phyloP scores from a whole-genome alignment of 2,113 vertebrate species.

The Xenopus borealis region DNA sequence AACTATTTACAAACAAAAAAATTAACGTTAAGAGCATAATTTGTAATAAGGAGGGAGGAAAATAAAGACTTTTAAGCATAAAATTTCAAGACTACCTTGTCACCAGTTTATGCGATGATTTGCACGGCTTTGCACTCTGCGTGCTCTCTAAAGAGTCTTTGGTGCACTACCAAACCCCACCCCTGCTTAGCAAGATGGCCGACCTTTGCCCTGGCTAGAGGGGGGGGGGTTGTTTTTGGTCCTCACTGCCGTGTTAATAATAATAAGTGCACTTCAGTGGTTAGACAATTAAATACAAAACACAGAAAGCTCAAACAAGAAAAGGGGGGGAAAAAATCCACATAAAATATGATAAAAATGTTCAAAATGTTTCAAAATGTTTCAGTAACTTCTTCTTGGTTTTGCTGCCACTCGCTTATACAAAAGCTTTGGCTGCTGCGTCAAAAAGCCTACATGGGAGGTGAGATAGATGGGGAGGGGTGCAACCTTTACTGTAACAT shows the following conservation, averaged over 20 bases:
- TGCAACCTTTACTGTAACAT: neutral
- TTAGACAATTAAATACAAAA: constrained; percentile 43
- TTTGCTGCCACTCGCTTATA: constrained; percentile 5
- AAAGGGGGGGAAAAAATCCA: constrained; percentile 3
- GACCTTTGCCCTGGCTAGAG: neutral
- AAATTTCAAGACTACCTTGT: neutral
- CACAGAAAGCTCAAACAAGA: constrained; percentile 11
- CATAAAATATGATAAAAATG: constrained; percentile 32
- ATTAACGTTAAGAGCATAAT: constrained; percentile 31
- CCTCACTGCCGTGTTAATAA: constrained; percentile 28
- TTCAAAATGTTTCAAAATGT: no score
- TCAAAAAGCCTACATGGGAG: constrained; percentile 1
- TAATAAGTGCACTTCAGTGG: constrained; percentile 44
- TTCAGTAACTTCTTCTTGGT: constrained; percentile 32
- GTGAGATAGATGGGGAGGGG: neutral
- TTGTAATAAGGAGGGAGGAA: neutral
- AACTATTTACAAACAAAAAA: constrained; percentile 35
- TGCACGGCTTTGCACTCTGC: constrained; percentile 12
- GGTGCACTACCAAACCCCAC: constrained; percentile 3
- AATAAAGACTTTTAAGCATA: neutral
- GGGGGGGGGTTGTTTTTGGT: constrained; percentile 20
- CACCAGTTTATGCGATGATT: constrained; percentile 11
- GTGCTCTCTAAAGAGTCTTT: constrained; percentile 26
- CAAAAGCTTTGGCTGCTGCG: neutral
- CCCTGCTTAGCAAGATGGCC: neutral